Conservation (phyloP, 1,140 invertebrate genomes). For the Diorhabda elongata region DNA sequence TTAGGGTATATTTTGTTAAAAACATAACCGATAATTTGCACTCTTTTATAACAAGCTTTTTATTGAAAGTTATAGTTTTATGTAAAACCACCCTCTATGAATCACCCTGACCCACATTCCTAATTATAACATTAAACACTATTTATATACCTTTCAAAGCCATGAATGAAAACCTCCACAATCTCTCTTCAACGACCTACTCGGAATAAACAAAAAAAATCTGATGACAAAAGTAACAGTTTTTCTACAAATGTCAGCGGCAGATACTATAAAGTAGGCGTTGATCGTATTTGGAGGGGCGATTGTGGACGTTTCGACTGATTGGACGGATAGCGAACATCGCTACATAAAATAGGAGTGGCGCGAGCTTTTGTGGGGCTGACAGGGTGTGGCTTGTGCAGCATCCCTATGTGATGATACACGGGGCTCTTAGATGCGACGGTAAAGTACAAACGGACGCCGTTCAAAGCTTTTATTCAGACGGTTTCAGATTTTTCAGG, state of each 20-base stretch:
- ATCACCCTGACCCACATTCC: too few relatives aligned
- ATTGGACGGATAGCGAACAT: constrained; percentile 31
- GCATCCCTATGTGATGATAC: constrained; percentile 38
- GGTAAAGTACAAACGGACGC: constrained; percentile 26
- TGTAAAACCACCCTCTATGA: too few relatives aligned
- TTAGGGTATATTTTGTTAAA: too few relatives aligned
- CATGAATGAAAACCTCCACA: too few relatives aligned
- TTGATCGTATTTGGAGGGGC: constrained; percentile 13
- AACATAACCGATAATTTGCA: too few relatives aligned
- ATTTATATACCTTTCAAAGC: too few relatives aligned
- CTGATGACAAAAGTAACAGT: neutral
- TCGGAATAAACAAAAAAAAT: too few relatives aligned
- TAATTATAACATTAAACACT: too few relatives aligned
- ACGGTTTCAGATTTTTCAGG: constrained; percentile 9
- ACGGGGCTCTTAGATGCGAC: constrained; percentile 34
- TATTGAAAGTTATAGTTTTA: too few relatives aligned
- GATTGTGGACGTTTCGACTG: constrained; percentile 21
- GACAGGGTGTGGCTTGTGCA: constrained; percentile 32
- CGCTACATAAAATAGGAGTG: constrained; percentile 20
- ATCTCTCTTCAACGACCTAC: too few relatives aligned
- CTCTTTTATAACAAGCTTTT: too few relatives aligned
- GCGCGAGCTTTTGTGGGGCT: constrained; percentile 14
- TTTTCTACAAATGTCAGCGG: constrained; percentile 13
- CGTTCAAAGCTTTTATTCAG: constrained; percentile 5
- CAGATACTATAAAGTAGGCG: constrained; percentile 8